Evolutionary conservation across 2,888 invertebrate species (phyloP).

Genomic region (Zaprionus lineosus): DNA sequence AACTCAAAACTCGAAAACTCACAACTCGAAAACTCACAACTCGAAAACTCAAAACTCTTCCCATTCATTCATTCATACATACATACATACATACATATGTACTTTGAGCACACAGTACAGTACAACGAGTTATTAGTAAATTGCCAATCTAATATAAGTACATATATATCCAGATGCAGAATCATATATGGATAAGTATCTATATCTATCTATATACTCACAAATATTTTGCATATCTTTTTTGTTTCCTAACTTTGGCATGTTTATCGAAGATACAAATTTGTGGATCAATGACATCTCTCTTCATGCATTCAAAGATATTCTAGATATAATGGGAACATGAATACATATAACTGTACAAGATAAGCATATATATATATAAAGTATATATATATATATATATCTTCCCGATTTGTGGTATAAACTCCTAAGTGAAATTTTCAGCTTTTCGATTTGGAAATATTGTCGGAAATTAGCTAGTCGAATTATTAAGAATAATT

Average conservation of each 20-base stretch:
- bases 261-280: constrained; percentile 25
- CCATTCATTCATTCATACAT: too few species aligned
- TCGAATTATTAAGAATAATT: constrained; percentile 44
- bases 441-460: neutral
- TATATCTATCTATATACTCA: constrained; percentile 7
- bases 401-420: neutral
- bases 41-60: neutral
- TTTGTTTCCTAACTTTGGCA: constrained; percentile 34
- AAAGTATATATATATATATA: neutral
- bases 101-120: constrained; percentile 53
- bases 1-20: too few species aligned
- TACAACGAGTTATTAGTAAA: constrained; percentile 20
- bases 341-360: too few species aligned
- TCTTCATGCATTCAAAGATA: constrained; percentile 13
- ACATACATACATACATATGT: constrained; percentile 18
- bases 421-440: neutral
- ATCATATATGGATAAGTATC: constrained; percentile 38
- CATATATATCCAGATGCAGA: constrained; percentile 1
- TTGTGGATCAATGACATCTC: constrained; percentile 8
- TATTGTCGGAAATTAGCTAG: constrained; percentile 29
- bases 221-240: constrained; percentile 19
- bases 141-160: constrained; percentile 2
- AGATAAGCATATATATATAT: neutral
- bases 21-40: too few species aligned
- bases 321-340: neutral